Conservation (phyloP, 2,888 invertebrate species). For the Cordilura impudica region DNA sequence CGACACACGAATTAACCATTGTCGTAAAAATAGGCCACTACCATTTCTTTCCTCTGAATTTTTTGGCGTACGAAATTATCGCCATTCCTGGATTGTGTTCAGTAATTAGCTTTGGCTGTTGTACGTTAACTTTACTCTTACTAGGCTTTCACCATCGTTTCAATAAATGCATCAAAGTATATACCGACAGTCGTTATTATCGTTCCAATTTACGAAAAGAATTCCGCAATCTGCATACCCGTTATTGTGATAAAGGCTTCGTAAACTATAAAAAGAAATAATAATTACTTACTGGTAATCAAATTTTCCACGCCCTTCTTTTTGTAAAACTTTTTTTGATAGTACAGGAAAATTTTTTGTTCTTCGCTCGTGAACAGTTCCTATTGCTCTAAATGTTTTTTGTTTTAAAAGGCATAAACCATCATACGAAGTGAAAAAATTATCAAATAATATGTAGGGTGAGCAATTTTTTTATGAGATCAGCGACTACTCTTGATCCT, state of each 20-base stretch:
- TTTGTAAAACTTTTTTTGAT: background rate
- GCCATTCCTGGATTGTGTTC: background rate
- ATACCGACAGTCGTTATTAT: too few relatives aligned
- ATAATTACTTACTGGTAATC: background rate
- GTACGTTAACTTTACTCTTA: too few relatives aligned
- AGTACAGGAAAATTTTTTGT: constrained; percentile 18
- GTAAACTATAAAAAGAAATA: too few relatives aligned
- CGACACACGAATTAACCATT: background rate
- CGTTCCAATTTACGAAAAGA: too few relatives aligned
- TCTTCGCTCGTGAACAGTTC: constrained; percentile 10
- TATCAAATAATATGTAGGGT: constrained; percentile 8
- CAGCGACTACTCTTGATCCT: too few relatives aligned
- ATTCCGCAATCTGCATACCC: too few relatives aligned
- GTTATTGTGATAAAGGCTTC: too few relatives aligned
- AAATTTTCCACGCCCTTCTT: constrained; percentile 11
- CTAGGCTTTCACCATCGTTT: too few relatives aligned
- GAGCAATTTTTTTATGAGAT: constrained; percentile 11
- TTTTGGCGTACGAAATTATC: background rate
- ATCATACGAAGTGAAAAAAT: constrained; percentile 22
- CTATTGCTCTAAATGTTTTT: constrained; percentile 14
- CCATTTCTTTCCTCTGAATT: background rate
- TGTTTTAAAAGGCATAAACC: constrained; percentile 2
- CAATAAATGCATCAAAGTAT: too few relatives aligned
- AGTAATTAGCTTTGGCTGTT: too few relatives aligned
- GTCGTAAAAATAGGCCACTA: background rate